Percentiles rank a stretch among this genome's conserved stretches.
phyloP scores from a whole-genome alignment of 2,113 vertebrate genomes.

The Myodes glareolus region DNA sequence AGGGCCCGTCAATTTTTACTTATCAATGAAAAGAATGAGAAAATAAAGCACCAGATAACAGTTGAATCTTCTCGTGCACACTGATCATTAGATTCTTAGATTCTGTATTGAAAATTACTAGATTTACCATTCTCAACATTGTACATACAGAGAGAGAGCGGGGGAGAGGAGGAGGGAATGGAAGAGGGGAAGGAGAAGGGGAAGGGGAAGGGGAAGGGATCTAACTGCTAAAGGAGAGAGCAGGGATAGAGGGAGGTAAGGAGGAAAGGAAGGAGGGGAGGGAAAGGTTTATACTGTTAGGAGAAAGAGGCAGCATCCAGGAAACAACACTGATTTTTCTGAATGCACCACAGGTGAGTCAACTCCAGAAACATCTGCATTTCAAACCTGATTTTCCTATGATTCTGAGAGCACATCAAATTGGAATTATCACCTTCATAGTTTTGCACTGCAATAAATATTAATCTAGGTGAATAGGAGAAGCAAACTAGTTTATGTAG shows the following conservation, averaged over 20 bases:
- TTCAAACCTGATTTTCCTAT: not conserved
- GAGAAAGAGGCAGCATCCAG: not conserved
- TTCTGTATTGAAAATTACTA: not conserved
- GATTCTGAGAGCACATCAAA: not conserved
- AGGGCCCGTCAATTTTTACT: not conserved
- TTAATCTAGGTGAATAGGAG: not conserved
- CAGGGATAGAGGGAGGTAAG: not conserved
- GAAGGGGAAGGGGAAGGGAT: not conserved
- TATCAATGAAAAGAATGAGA: not conserved
- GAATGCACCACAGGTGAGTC: not conserved
- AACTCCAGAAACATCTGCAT: not conserved
- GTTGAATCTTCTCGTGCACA: not conserved
- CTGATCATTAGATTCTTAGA: not conserved
- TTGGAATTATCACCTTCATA: not conserved
- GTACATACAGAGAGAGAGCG: not conserved
- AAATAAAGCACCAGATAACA: not conserved
- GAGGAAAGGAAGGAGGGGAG: no score
- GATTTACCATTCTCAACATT: not conserved
- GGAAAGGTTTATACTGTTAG: not conserved
- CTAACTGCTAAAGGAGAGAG: no score
- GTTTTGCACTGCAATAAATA: not conserved
- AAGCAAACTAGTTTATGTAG: not conserved
- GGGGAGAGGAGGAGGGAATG: not conserved
- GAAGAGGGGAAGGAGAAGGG: no score
- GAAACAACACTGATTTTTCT: constrained; percentile 17